Base-by-base conservation (phyloP, 92 coral and sea anemone genomes). In the Paragorgia papillata region DNA sequence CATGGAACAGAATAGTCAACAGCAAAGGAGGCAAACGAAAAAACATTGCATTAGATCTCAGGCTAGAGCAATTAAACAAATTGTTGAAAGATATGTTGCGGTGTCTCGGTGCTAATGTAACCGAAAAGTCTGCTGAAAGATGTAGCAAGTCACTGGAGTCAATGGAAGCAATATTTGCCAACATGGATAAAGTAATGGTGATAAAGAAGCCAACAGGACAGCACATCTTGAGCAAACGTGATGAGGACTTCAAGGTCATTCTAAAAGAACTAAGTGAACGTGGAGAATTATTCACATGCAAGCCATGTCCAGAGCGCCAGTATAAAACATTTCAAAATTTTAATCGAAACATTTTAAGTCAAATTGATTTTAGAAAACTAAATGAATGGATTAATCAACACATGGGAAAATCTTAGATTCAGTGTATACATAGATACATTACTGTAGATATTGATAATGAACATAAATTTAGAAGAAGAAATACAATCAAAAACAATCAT, bases 1-100 rank as follows among this genome's bases (percentile, higher is more conserved):
- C 31, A 1, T 83, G 90, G 90, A 89, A 89, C 85, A 33, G 88
- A 30, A 69, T 88, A 18, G 90, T 86, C 12, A 89, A 89, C 57
- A 86, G 57, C 51, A 75, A 76, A 19, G 89, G 90, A 15, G 87
- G 86, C 0, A 30, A 6, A 14, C 90, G 96, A 0, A 80, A 58
- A 20, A 83, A 86, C 75, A 87, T 86, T 31, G 71, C 88, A 1
- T 31, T 83, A 49, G 90, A 89, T 49, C 40, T 86, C 15, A 61
- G 83, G 20, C 22, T 86, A 57, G 90, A 89, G 62, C 90, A 86
- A 39, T 9, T 80, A n/a, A 58, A 43, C 22, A 37, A 37, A n/a
- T n/a, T n/a, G n/a, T n/a, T n/a, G n/a, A n/a, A n/a, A n/a, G n/a
- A n/a, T n/a, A n/a, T n/a, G n/a, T n/a, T n/a, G n/a, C n/a, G n/a